phyloP scores from a whole-genome alignment of 2,888 invertebrate genomes.

The Mesoligia furuncula region DNA sequence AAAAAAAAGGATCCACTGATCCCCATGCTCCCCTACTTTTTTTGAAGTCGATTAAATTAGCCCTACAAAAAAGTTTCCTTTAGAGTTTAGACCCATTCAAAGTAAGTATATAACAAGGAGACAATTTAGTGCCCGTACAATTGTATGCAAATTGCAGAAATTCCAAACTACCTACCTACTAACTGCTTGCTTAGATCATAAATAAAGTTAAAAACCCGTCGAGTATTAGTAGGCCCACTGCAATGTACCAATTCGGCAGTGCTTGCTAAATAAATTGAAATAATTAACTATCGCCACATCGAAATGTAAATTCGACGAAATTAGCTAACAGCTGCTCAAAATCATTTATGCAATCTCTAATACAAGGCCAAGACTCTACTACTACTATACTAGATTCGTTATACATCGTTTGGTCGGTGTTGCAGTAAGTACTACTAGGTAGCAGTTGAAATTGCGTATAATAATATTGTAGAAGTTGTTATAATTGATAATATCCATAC shows the following conservation, averaged over 20 bases:
- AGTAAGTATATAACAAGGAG: not conserved
- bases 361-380: conserved; percentile 18
- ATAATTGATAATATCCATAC: not conserved
- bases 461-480: not conserved
- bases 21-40: too few relatives aligned
- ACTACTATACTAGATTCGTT: not conserved
- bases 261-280: conserved; percentile 4
- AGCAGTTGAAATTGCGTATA: not conserved
- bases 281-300: not conserved
- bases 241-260: not conserved
- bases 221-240: not conserved
- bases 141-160: not conserved
- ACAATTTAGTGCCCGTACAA: not conserved
- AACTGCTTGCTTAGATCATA: not conserved
- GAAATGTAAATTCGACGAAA: conserved; percentile 25
- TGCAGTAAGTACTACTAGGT: not conserved
- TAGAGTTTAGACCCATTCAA: not conserved
- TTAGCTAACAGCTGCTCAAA: conserved; percentile 16
- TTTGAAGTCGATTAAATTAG: too few relatives aligned
- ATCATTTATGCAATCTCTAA: conserved; percentile 11
- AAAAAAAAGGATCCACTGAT: too few relatives aligned
- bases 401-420: not conserved
- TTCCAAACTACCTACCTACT: not conserved
- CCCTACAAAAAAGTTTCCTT: too few relatives aligned
- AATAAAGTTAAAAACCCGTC: not conserved